Evolutionary conservation across 2,888 invertebrate genomes (phyloP).

Genomic region (Lithophane leautieri): DNA sequence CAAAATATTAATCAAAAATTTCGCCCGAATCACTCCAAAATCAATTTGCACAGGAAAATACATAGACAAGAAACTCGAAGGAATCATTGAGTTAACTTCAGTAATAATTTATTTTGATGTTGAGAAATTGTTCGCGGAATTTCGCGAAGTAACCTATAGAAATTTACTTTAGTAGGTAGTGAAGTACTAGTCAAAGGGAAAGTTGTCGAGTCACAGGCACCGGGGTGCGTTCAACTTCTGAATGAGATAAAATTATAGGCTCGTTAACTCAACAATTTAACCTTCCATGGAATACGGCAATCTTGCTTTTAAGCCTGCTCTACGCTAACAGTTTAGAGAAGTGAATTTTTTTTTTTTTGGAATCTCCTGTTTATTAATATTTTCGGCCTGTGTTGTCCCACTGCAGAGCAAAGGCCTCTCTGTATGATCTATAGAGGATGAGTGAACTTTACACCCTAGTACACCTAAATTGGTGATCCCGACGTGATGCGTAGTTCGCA

Average conservation of each 20-base stretch:
- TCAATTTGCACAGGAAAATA: slow-evolving; percentile 56
- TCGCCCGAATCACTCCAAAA: slow-evolving; percentile 45
- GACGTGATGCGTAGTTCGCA: too few species aligned
- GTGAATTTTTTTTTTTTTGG: not conserved
- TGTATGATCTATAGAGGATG: too few species aligned
- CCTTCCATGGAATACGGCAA: slow-evolving; percentile 35
- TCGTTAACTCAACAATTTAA: slow-evolving; percentile 60
- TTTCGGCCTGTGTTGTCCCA: too few species aligned
- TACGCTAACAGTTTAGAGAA: not conserved
- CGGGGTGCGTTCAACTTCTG: slow-evolving; percentile 53
- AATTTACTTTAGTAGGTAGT: slow-evolving; percentile 49
- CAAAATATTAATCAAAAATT: slow-evolving; percentile 39
- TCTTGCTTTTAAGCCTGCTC: slow-evolving; percentile 16
- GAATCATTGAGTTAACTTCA: slow-evolving; percentile 52
- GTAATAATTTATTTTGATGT: slow-evolving; percentile 62
- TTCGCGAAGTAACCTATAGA: slow-evolving; percentile 54
- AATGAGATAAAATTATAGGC: slow-evolving; percentile 62
- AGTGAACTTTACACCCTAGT: too few species aligned
- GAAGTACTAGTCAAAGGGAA: slow-evolving; percentile 54
- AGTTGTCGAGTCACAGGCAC: slow-evolving; percentile 50
- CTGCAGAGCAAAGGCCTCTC: too few species aligned
- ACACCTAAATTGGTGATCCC: too few species aligned
- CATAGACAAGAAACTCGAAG: slow-evolving; percentile 44
- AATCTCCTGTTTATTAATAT: not conserved
- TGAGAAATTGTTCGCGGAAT: slow-evolving; percentile 61